phyloP scores from a whole-genome alignment of 2,888 invertebrate genomes.

The Spodoptera littoralis region DNA sequence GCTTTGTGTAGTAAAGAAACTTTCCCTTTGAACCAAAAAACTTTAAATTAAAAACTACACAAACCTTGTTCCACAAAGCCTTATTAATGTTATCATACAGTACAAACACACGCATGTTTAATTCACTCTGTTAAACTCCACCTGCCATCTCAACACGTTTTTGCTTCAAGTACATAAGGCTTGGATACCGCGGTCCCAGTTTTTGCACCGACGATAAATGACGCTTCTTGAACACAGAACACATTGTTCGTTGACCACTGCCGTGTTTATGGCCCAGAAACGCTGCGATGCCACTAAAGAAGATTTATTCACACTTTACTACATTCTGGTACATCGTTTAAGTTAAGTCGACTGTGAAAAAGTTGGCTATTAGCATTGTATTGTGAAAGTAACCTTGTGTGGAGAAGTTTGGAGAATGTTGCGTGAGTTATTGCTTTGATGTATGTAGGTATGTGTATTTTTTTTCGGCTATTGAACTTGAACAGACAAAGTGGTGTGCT shows the following conservation, averaged over 20 bases:
- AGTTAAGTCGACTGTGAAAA: slow-evolving; percentile 67
- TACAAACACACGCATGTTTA: slow-evolving; percentile 17
- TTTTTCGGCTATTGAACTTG: no score
- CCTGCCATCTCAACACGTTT: slow-evolving; percentile 63
- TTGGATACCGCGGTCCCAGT: slow-evolving; percentile 60
- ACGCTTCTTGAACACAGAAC: slow-evolving; percentile 73
- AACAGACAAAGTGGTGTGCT: no score
- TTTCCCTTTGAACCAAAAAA: no score
- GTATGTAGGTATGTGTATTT: no score
- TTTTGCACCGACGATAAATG: slow-evolving; percentile 78
- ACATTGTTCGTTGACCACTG: slow-evolving; percentile 79
- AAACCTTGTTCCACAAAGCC: not conserved
- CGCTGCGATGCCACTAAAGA: slow-evolving; percentile 69
- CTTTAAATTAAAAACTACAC: not conserved
- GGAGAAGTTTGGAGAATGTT: slow-evolving; percentile 12
- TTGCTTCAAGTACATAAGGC: slow-evolving; percentile 61
- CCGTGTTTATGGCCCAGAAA: slow-evolving; percentile 77
- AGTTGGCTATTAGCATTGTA: slow-evolving; percentile 51
- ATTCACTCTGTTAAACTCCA: slow-evolving; percentile 32
- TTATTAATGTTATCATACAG: not conserved
- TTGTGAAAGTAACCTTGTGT: slow-evolving; percentile 44
- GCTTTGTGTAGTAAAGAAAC: no score
- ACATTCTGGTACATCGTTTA: slow-evolving; percentile 61
- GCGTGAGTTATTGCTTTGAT: not conserved
- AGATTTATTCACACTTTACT: slow-evolving; percentile 76